These are phyloP conservation scores for Lepidurus arcticus DNA, from an alignment of 1,140 invertebrate species.

Conservation along the genomic window DNA sequence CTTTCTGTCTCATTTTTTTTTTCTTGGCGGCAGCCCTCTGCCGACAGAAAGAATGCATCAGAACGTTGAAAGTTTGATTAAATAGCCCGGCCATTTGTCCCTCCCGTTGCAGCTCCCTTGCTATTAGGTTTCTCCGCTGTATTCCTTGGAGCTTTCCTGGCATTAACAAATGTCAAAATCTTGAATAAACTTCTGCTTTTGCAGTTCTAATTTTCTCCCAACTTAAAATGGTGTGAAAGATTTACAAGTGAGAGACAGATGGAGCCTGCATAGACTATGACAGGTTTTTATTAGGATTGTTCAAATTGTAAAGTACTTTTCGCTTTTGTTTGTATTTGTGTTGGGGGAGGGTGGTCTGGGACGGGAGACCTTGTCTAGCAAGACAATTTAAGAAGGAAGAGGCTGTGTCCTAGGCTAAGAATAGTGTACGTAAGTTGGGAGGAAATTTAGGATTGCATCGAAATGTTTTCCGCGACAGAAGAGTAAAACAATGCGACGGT, in stretches of 20 bases:
- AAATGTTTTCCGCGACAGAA: background rate
- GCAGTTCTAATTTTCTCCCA: background rate
- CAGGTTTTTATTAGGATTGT: constrained; percentile 1
- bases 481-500: background rate
- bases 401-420: background rate
- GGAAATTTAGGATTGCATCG: background rate
- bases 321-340: background rate
- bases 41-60: background rate
- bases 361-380: background rate
- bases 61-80: background rate
- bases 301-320: background rate
- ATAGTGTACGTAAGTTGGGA: constrained; percentile 12
- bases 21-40: background rate
- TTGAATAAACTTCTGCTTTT: too few relatives aligned
- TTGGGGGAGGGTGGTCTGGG: background rate
- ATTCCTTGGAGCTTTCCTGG: background rate
- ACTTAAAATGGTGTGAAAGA: background rate
- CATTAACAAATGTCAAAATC: background rate
- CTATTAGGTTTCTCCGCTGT: background rate
- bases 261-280: background rate
- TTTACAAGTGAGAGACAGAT: background rate
- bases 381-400: background rate
- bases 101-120: background rate
- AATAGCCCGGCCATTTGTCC: background rate
- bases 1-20: background rate